These are phyloP conservation scores for Dicrurus megarhynchus DNA, from an alignment of 2,113 vertebrate genomes.

Conservation along the genomic window DNA sequence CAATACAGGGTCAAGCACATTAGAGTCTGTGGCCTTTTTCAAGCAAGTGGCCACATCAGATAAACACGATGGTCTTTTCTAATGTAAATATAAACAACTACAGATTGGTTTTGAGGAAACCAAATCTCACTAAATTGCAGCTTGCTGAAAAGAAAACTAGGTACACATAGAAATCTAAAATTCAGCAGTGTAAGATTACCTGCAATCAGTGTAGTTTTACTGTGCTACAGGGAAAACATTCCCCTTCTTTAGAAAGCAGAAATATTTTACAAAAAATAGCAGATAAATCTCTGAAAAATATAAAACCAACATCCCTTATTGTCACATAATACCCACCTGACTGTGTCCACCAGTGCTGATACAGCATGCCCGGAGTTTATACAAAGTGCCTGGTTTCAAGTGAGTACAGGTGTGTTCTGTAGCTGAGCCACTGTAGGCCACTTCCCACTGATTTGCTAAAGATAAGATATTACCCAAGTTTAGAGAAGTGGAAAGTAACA, in stretches of 20 bases:
- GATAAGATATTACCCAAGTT: not conserved
- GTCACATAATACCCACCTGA: constrained; percentile 73
- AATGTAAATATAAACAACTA: not conserved
- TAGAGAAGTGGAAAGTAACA: not conserved
- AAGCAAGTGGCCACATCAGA: not conserved
- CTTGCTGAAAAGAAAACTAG: not conserved
- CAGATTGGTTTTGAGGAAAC: not conserved
- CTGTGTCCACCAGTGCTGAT: constrained; percentile 96
- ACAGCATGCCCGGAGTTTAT: constrained; percentile 90
- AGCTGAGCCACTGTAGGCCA: constrained; percentile 88
- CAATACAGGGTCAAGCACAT: not conserved
- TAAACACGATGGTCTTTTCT: not conserved
- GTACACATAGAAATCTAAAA: not conserved
- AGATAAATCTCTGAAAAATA: not conserved
- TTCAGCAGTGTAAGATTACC: not conserved
- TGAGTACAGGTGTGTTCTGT: constrained; percentile 86
- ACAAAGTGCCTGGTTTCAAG: constrained; percentile 90
- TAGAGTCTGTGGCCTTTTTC: not conserved
- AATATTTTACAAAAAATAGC: not conserved
- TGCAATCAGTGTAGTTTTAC: not conserved
- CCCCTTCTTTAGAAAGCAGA: not conserved
- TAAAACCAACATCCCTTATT: rapidly evolving
- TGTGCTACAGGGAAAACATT: not conserved
- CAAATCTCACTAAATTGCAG: not conserved
- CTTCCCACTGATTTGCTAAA: constrained; percentile 88